phyloP scores from a whole-genome alignment of 1,140 invertebrate genomes.

The Acromyrmex charruanus region DNA sequence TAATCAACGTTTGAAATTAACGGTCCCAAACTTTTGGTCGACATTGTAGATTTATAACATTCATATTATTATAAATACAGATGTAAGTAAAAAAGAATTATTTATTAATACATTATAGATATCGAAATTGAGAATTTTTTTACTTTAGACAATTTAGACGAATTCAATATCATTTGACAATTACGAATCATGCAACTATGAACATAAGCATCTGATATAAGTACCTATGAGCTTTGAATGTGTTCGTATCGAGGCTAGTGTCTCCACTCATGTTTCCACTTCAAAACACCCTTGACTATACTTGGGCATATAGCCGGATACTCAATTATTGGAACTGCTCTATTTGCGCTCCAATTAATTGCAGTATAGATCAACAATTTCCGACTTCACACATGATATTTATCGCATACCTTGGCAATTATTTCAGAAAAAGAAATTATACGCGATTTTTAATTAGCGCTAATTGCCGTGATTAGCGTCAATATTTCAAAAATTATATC shows the following conservation, averaged over 20 bases:
- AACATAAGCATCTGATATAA: constrained; percentile 19
- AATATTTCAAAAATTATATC: not conserved
- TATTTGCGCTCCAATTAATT: constrained; percentile 19
- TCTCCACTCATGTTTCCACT: constrained; percentile 18
- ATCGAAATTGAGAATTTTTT: not conserved
- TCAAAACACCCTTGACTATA: constrained; percentile 32
- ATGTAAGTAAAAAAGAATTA: not conserved
- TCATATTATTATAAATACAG: not conserved
- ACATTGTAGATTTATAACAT: too few relatives aligned
- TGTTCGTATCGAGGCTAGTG: not conserved
- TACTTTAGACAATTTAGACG: not conserved
- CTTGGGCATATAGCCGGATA: constrained; percentile 6
- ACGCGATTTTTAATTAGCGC: not conserved
- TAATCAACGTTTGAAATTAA: too few relatives aligned
- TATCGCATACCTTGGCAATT: not conserved
- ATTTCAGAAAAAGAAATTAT: not conserved
- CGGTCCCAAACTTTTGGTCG: too few relatives aligned
- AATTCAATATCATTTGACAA: not conserved
- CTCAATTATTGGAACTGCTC: constrained; percentile 46
- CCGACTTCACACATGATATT: not conserved
- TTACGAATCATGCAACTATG: not conserved
- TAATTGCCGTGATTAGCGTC: not conserved
- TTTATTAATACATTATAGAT: not conserved
- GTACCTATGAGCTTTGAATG: constrained; percentile 25
- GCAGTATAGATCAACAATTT: not conserved